Conservation (phyloP, 2,113 vertebrate species). For the Orthonyx spaldingii region DNA sequence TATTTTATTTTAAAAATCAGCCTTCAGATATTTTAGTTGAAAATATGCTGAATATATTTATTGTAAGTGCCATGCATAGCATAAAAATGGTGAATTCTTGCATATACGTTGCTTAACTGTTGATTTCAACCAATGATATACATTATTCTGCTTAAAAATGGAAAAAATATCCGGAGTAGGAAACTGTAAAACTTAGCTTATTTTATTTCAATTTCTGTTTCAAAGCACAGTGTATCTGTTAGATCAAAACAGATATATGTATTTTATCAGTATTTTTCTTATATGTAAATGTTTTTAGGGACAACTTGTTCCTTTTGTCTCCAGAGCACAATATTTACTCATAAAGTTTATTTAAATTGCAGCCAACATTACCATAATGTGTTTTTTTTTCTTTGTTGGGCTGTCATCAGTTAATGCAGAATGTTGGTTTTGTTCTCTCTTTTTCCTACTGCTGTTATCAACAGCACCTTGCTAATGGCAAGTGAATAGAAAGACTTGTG, state of each 20-base stretch:
- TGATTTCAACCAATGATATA: not conserved
- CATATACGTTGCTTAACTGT: accelerated
- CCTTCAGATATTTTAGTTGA: not conserved
- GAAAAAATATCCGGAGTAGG: not conserved
- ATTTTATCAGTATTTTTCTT: not conserved
- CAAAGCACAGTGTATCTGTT: not conserved
- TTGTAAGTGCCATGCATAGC: not conserved
- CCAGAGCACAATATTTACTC: not conserved
- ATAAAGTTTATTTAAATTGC: not conserved
- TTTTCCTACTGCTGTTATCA: not conserved
- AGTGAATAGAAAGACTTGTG: not conserved
- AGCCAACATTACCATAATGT: not conserved
- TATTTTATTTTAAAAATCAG: not conserved
- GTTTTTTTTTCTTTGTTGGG: not conserved
- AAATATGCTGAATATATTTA: not conserved
- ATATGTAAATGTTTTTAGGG: not conserved
- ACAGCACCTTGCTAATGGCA: not conserved
- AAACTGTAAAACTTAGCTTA: not conserved
- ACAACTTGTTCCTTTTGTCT: not conserved
- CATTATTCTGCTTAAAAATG: not conserved
- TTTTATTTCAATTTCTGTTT: not conserved
- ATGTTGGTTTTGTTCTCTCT: not conserved
- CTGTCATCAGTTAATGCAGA: not conserved
- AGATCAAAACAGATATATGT: not conserved
- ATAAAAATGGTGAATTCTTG: not conserved